These are phyloP conservation scores for Sebastes trivittatus DNA, from an alignment of 2,797 vertebrate species.

Conservation along the genomic window DNA sequence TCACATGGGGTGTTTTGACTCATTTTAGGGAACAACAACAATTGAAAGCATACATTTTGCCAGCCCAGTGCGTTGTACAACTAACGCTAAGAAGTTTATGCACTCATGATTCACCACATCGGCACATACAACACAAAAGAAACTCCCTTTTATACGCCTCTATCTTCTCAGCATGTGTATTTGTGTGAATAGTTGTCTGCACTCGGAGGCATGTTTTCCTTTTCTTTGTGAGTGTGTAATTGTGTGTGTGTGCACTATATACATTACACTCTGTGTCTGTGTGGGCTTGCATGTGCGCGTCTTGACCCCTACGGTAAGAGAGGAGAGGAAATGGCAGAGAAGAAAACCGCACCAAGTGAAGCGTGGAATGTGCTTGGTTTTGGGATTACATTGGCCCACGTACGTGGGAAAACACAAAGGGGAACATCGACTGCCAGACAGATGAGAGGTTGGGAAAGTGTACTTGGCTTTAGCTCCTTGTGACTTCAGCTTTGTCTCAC, in stretches of 20 bases:
- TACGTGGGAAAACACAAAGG: slow-evolving; percentile 57
- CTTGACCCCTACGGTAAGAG: slow-evolving; percentile 50
- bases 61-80: not conserved
- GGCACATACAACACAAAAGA: slow-evolving; percentile 30
- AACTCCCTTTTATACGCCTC: slow-evolving; percentile 33
- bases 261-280: slow-evolving; percentile 10
- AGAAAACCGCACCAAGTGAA: slow-evolving; percentile 50
- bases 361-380: slow-evolving; percentile 63
- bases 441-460: slow-evolving; percentile 54
- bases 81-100: slow-evolving; percentile 8
- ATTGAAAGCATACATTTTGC: not conserved
- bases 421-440: slow-evolving; percentile 53
- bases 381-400: slow-evolving; percentile 54
- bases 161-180: slow-evolving; percentile 48
- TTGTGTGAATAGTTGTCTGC: slow-evolving; percentile 57
- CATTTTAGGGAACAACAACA: slow-evolving; percentile 22
- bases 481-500: slow-evolving; percentile 34
- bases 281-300: slow-evolving; percentile 17
- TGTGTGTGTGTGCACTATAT: slow-evolving; percentile 9
- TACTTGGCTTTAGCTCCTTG: slow-evolving; percentile 31
- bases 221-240: slow-evolving; percentile 19
- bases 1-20: not conserved
- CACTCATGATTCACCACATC: slow-evolving; percentile 44
- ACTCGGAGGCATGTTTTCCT: slow-evolving; percentile 8
- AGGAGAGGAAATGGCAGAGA: slow-evolving; percentile 38